Conservation (phyloP, 2,797 vertebrate species). For the Tokudaia muenninki region DNA sequence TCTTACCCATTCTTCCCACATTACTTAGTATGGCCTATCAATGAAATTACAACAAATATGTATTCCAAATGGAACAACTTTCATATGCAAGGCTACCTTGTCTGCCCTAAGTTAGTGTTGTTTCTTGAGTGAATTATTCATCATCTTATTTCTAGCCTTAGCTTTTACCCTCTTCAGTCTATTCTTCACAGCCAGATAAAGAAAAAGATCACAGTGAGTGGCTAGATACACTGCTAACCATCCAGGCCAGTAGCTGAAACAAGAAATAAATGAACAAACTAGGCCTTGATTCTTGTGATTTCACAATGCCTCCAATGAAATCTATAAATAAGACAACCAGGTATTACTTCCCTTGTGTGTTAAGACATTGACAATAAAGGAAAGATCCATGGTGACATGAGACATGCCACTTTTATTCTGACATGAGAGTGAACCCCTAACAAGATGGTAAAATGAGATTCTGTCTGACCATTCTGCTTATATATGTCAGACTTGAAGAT, state of each 20-base stretch:
- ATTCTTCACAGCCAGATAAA: neutral
- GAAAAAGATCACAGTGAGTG: neutral
- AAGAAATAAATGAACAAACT: constrained; percentile 18
- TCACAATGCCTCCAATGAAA: neutral
- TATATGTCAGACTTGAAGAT: neutral
- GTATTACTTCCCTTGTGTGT: neutral
- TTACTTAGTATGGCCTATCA: neutral
- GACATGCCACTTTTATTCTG: neutral
- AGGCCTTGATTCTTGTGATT: neutral
- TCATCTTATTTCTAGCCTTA: neutral
- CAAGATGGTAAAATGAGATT: neutral
- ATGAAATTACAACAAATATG: neutral
- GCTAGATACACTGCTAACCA: neutral
- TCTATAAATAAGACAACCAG: neutral
- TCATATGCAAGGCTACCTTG: neutral
- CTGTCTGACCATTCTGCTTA: neutral
- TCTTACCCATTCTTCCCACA: neutral
- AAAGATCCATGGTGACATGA: neutral
- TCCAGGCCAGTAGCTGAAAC: neutral
- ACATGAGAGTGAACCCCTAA: neutral
- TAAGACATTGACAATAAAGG: neutral
- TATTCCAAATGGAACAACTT: neutral
- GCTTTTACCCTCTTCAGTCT: neutral
- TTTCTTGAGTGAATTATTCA: neutral
- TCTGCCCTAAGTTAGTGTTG: neutral